Base-by-base conservation (phyloP, 2,797 vertebrate genomes). In the Trematomus bernacchii region DNA sequence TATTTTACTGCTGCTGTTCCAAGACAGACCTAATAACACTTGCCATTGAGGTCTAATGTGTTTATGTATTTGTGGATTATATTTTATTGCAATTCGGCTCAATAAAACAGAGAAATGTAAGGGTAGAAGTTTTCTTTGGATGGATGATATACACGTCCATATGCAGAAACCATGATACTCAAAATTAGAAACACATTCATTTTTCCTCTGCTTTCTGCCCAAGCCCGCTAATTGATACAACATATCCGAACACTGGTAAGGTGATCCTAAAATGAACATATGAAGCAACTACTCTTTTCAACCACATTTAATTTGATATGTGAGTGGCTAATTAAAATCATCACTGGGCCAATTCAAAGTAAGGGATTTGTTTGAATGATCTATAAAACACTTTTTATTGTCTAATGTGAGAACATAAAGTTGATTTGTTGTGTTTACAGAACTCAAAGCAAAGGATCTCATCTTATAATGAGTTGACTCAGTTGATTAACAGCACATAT, bases 71-170 rank as follows among this genome's bases (percentile, higher is more conserved):
- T 90, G 89, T 92, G 91, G 92, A 93, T 93, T 92, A 74, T 37
- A 73, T 91, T 95, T 94, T 93, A 93, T 91, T 89, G 90, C 91
- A 91, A 90, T 91, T 89, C 84, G 73, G 86, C 88, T 94, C 91
- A 88, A 93, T 94, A 92, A 93, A 94, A 87, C 37, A 75, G 81
- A 86, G 88, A 93, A 94, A 93, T 91, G 86, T 93, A 89, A 87
- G 89, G 88, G 88, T 89, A 84, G 75, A 82, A 69, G 92, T 94
- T 95, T 94, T 93, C 91, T 95, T 95, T 95, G 94, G 94, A 94
- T 76, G 66, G 66, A 85, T 48, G 73, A 82, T 84, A 87, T 69
- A 71, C 79, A 66, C 60, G 79, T 82, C 89, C 91, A 92, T 82
- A 87, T 90, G 92, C 78, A 83, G 80, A 91, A 94, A 85, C 90